Evolutionary conservation across 2,113 vertebrate species (phyloP), one percentile per base, ranked within the genome.

Genomic region (Sylvietta virens): DNA sequence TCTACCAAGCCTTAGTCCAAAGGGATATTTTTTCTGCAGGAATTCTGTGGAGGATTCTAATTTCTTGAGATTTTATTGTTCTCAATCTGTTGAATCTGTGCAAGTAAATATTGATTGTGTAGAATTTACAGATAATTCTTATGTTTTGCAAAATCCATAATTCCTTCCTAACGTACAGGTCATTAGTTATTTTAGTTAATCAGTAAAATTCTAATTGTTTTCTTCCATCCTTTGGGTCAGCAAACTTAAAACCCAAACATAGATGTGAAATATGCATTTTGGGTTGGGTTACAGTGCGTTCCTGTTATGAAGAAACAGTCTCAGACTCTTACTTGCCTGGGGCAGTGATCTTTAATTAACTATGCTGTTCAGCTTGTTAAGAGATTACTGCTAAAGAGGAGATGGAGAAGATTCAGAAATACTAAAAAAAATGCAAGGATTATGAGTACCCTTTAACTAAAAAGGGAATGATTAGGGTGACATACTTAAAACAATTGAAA

Each of bases 321-420:
- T 57, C 35, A 62, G 24, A 20, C 10, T 61, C 23, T 33, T 76
- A 8, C 45, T 88, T 53, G 8, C 11, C 61, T 56, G 37, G 18
- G 81, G 13, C 4, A 65, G 10, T 45, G 31, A 40, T 60, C 17
- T 13, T 81, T 81, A 28, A 70, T 80, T 62, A 79, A 50, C 14
- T 28, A 48, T 0, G 0, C 8, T 48, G 2, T 57, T 87, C 45
- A 79, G 2, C 5, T 23, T 85, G 60, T 31, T 39, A 47, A 65
- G 57, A 57, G 48, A 26, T 22, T 61, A 51, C 11, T 77, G 17
- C 23, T 62, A 45, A 88, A 85, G 1, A 83, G 20, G 7, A 92
- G 31, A 74, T 45, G 20, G 18, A 74, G 15, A 85, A 62, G 23
- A 72, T 35, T 79, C 42, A 69, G 48, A 76, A 79, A 58, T 12